phyloP scores from a whole-genome alignment of 2,797 vertebrate species.

The Diceros bicornis region DNA sequence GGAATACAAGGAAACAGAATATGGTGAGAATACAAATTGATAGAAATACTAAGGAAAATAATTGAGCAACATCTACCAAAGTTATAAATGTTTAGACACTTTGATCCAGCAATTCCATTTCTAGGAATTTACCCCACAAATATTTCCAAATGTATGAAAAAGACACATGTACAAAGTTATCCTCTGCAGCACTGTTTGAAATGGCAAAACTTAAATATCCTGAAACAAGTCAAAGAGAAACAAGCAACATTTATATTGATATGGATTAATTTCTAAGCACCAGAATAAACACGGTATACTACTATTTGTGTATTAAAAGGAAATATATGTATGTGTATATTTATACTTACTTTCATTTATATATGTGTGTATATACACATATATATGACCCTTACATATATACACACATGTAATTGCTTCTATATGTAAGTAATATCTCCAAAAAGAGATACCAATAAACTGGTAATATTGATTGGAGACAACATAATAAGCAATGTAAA shows the following conservation, averaged over 20 bases:
- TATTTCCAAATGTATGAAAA: constrained; percentile 36
- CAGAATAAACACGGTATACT: constrained; percentile 25
- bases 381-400: background rate
- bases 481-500: constrained; percentile 4
- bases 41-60: background rate
- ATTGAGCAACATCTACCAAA: background rate
- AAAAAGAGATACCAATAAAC: background rate
- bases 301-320: background rate
- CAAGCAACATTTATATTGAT: background rate
- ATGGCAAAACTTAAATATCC: background rate
- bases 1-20: background rate
- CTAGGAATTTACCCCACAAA: background rate
- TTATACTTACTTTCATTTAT: background rate
- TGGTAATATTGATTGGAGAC: background rate
- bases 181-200: background rate
- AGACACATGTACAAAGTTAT: constrained; percentile 8
- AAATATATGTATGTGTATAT: background rate
- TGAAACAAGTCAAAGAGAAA: background rate
- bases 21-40: background rate
- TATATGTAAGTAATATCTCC: background rate
- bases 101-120: background rate
- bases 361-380: background rate
- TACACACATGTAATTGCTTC: background rate
- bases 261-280: background rate
- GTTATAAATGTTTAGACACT: background rate